Evolutionary conservation across 1,140 invertebrate species (phyloP).

Genomic region (Mactra quadrangularis): DNA sequence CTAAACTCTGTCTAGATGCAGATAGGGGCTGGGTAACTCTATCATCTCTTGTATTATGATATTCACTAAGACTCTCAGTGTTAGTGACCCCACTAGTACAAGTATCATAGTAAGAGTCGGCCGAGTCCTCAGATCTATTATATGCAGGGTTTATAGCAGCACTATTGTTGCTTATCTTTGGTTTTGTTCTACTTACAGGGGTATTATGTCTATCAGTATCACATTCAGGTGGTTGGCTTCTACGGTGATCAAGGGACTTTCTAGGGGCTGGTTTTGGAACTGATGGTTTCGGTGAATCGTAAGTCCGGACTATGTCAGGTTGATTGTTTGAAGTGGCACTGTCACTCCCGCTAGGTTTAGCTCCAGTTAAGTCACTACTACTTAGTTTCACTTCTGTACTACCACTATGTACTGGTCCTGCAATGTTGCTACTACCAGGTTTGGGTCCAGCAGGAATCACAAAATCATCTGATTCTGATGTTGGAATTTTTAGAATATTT

Average conservation of each 20-base stretch:
- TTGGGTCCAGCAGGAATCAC: constrained; percentile 32
- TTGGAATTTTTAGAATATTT: background rate
- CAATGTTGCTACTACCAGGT: constrained; percentile 3
- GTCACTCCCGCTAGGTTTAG: background rate
- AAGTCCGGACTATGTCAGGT: background rate
- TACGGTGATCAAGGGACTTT: too few relatives aligned
- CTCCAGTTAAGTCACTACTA: too few relatives aligned
- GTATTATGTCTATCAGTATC: background rate
- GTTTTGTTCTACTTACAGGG: constrained; percentile 5
- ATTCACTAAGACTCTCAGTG: background rate
- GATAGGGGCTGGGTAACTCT: background rate
- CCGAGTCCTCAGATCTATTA: background rate
- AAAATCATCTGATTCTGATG: constrained; percentile 5
- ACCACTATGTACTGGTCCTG: background rate
- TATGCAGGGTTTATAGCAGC: background rate
- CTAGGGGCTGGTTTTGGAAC: too few relatives aligned
- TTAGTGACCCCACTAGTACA: background rate
- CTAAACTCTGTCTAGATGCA: background rate
- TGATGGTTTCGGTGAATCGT: background rate
- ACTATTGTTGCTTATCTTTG: constrained; percentile 1
- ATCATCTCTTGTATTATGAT: background rate
- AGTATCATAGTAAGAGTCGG: background rate
- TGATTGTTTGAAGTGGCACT: background rate
- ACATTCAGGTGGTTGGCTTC: too few relatives aligned
- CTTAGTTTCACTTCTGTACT: background rate